phyloP scores from a whole-genome alignment of 2,797 vertebrate genomes.

The Discoglossus pictus region DNA sequence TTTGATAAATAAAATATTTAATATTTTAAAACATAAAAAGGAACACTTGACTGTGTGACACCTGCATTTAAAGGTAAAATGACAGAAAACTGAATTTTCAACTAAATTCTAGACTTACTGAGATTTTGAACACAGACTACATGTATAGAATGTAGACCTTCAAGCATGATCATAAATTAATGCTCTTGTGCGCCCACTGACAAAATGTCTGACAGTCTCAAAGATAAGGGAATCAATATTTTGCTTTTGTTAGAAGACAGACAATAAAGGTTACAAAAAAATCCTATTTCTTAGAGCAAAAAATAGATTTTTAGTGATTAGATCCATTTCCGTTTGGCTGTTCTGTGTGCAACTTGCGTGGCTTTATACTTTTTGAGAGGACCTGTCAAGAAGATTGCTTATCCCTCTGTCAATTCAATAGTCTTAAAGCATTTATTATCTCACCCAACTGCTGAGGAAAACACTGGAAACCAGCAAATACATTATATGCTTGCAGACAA shows the following conservation, averaged over 20 bases:
- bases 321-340: not conserved
- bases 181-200: not conserved
- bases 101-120: no score
- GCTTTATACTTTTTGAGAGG: slow-evolving; percentile 9
- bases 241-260: not conserved
- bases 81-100: no score
- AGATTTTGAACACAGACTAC: no score
- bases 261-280: not conserved
- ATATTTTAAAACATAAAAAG: no score
- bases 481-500: slow-evolving; percentile 5
- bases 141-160: no score
- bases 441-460: slow-evolving; percentile 8
- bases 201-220: not conserved
- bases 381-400: slow-evolving; percentile 24
- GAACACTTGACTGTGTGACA: no score
- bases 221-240: slow-evolving; percentile 37
- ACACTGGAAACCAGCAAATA: not conserved
- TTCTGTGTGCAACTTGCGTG: not conserved
- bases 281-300: not conserved
- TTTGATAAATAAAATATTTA: no score
- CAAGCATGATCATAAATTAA: not conserved
- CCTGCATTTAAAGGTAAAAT: no score
- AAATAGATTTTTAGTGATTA: slow-evolving; percentile 4
- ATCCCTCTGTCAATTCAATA: slow-evolving; percentile 11
- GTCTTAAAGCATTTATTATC: slow-evolving; percentile 24